Evolutionary conservation across 30 jellyfish, hydroid and myxozoan genomes (phyloP).

Genomic region (Turritopsis dohrnii): DNA sequence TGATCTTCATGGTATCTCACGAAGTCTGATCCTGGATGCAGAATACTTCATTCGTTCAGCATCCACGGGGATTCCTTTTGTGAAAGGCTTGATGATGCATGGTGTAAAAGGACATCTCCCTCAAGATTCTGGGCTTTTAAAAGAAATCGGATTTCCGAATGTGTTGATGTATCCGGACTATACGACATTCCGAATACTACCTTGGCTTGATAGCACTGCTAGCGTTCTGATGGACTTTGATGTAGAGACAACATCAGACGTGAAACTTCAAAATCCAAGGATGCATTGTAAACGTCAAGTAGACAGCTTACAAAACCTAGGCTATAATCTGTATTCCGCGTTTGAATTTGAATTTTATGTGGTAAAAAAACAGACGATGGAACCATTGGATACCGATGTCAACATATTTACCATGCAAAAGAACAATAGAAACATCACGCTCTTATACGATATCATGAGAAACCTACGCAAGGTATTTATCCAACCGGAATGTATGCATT

Average conservation of each 20-base stretch:
- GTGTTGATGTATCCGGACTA: constrained; percentile 24
- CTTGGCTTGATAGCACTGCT: constrained; percentile 20
- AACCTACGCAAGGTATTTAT: constrained; percentile 4
- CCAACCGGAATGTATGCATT: constrained; percentile 25
- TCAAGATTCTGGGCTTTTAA: not conserved
- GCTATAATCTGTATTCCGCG: constrained; percentile 16
- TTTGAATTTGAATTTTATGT: constrained; percentile 30
- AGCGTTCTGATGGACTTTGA: constrained; percentile 10
- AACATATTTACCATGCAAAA: not conserved
- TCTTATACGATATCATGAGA: constrained; percentile 16
- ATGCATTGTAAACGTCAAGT: constrained; percentile 22
- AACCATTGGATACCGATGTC: not conserved
- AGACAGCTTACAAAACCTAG: not conserved
- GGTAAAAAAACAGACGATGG: not conserved
- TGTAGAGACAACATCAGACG: not conserved
- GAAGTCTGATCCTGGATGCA: constrained; percentile 17
- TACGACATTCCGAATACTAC: constrained; percentile 10
- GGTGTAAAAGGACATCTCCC: not conserved
- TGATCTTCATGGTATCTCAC: constrained; percentile 24
- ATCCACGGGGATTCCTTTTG: constrained; percentile 2
- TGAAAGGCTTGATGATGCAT: not conserved
- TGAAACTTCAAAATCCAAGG: constrained; percentile 2
- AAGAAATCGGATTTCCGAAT: constrained; percentile 7
- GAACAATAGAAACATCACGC: not conserved
- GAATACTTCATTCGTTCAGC: constrained; percentile 7